Evolutionary conservation across 1,140 invertebrate species (phyloP).

Genomic region (Steinernema khuongi): DNA sequence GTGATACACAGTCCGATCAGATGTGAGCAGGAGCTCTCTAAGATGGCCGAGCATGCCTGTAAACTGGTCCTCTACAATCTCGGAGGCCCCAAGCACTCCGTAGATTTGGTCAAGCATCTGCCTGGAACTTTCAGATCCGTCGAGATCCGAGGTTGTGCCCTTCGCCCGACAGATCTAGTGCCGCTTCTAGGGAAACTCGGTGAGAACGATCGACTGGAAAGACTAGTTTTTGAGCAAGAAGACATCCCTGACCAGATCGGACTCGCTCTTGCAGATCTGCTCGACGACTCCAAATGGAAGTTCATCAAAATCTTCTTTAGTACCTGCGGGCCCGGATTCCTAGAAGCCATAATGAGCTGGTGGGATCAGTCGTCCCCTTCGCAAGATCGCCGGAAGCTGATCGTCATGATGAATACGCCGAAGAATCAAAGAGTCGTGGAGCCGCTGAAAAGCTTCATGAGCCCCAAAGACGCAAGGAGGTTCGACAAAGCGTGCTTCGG

Average conservation of each 20-base stretch:
- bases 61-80: not conserved
- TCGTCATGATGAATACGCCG: not conserved
- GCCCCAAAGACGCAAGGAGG: not conserved
- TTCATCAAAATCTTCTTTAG: too few species aligned
- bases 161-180: not conserved
- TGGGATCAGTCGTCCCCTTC: not conserved
- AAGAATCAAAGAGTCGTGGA: not conserved
- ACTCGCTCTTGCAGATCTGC: too few species aligned
- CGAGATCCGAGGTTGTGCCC: not conserved
- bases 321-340: too few species aligned
- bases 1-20: too few species aligned
- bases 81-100: not conserved
- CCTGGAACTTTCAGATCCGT: not conserved
- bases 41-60: too few species aligned
- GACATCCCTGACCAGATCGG: too few species aligned
- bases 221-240: too few species aligned
- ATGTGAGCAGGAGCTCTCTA: too few species aligned
- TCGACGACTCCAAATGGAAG: too few species aligned
- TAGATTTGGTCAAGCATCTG: not conserved
- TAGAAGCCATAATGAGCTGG: too few species aligned
- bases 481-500: not conserved
- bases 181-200: too few species aligned
- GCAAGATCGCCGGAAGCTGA: not conserved
- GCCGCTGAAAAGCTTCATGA: not conserved
- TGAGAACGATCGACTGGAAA: too few species aligned